A percentile compares a stretch with the other conserved stretches of the same genome.
These are phyloP conservation scores for Himalopsyche japonica DNA, from an alignment of 2,888 invertebrate genomes.

Conservation along the genomic window DNA sequence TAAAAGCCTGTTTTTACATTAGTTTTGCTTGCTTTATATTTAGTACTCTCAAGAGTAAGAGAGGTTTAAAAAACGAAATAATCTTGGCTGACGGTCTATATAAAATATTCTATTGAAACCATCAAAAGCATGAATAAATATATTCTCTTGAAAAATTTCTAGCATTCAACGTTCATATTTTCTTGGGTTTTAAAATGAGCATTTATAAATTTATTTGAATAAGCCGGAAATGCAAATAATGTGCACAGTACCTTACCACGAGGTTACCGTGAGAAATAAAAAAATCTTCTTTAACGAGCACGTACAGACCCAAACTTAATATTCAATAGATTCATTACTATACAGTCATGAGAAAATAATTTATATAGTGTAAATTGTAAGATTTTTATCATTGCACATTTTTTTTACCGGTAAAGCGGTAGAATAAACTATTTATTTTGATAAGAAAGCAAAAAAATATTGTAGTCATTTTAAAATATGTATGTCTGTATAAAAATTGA, in stretches of 20 bases:
- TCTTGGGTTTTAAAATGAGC: neutral
- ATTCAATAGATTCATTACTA: neutral
- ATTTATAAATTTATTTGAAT: neutral
- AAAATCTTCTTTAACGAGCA: neutral
- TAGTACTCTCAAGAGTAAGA: too few relatives aligned
- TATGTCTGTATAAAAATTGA: too few relatives aligned
- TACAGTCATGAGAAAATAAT: neutral
- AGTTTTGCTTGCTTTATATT: too few relatives aligned
- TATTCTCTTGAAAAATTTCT: neutral
- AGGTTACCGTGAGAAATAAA: neutral
- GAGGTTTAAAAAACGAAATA: too few relatives aligned
- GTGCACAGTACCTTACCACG: neutral
- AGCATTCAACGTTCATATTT: neutral
- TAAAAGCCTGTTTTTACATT: too few relatives aligned
- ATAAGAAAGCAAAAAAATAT: too few relatives aligned
- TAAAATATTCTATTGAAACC: neutral
- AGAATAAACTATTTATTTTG: too few relatives aligned
- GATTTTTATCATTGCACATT: too few relatives aligned
- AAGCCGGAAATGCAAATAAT: neutral
- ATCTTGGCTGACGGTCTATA: neutral
- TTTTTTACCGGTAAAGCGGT: too few relatives aligned
- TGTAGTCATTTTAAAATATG: too few relatives aligned
- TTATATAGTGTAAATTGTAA: neutral
- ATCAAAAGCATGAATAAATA: neutral
- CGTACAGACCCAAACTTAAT: neutral